These are phyloP conservation scores for Mus minutoides DNA, from an alignment of 2,797 vertebrate species.

Conservation along the genomic window DNA sequence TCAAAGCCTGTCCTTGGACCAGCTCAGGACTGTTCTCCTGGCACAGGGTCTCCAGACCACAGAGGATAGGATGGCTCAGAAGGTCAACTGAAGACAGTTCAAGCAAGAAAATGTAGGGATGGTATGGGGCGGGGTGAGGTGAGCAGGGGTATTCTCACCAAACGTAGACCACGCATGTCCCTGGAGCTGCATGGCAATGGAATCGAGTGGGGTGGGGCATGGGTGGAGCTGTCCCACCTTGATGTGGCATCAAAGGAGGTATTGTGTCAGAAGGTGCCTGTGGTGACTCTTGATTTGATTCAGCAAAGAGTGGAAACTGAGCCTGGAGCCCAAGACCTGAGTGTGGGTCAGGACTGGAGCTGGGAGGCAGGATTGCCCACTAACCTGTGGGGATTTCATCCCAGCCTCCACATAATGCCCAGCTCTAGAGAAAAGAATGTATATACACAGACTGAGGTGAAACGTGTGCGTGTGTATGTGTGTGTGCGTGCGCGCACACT, in stretches of 20 bases:
- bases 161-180: accelerated
- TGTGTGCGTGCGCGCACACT: accelerated
- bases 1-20: not conserved
- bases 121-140: not conserved
- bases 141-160: not conserved
- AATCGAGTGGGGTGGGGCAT: not conserved
- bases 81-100: not conserved
- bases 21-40: not conserved
- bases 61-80: not conserved
- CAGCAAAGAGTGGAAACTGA: not conserved
- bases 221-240: not conserved
- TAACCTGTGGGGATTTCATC: not conserved
- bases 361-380: not conserved
- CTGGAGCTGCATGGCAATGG: not conserved
- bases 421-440: not conserved
- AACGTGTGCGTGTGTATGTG: no score
- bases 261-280: not conserved
- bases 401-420: not conserved
- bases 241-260: not conserved
- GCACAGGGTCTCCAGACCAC: not conserved
- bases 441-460: not conserved
- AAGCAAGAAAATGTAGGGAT: not conserved
- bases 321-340: not conserved
- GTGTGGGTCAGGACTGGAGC: not conserved
- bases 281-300: not conserved